Base-by-base conservation (phyloP, 2,888 invertebrate species). In the Metacarcinus magister region DNA sequence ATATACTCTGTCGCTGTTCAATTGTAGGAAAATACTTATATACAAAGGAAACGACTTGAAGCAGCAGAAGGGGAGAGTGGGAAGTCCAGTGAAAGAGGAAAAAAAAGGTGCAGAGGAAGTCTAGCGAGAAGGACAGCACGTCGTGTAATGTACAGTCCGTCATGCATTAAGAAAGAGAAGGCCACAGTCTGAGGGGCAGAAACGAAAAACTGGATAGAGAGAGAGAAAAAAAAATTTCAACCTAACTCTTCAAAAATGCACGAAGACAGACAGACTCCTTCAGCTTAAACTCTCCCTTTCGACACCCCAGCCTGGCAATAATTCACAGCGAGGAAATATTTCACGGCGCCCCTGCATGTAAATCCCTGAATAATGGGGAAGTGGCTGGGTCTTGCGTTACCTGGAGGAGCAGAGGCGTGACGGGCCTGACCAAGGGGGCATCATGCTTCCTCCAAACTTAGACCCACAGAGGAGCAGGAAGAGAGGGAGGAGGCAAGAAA, bases 321-420 rank as follows among this genome's bases (percentile, higher is more conserved):
- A 82, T 32, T 82, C 82, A 82, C 32, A 13, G 19, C 32, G 28
- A 8, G 32, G 28, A 28, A 82, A 82, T 82, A 82, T 82, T 82
- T 82, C 82, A 82, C 82, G 82, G 82, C 82, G 82, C 82, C 32
- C 82, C 28, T 82, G 67, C 82, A 82, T 82, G 82, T 82, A 82
- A 82, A 82, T 82, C 82, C 82, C 28, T 82, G 82, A 82, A 28
- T 32, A 82, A 82, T 82, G 82, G 82, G 1, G 8, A 67, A 28
- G 82, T 4, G 82, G 82, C 82, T 82, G 82, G 82, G 82, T 4
- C 82, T 82, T 32, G 82, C 82, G 82, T 82, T 82, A 82, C 82
- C 3, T 28, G 32, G 82, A 32, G 82, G 13, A 13, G 32, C 82
- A 8, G 4, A 32, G 82, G 82, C 82, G 82, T 82, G 82, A 32